These are phyloP conservation scores for Zingel zingel DNA, from an alignment of 2,113 vertebrate genomes.

Conservation along the genomic window DNA sequence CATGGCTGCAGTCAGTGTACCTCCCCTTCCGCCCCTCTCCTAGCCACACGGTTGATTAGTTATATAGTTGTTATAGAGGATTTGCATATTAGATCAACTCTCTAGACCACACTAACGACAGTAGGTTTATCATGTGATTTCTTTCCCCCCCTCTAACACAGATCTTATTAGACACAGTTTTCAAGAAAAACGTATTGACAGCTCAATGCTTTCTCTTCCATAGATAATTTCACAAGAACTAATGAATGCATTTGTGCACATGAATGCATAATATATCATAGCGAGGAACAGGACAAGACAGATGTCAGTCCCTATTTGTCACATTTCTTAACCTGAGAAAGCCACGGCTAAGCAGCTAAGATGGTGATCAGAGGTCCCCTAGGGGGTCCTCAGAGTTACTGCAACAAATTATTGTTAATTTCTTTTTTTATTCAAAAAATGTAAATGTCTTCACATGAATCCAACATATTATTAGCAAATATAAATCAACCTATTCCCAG, in stretches of 20 bases:
- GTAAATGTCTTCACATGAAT: no score
- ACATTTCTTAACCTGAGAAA: slow-evolving; percentile 31
- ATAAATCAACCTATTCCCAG: no score
- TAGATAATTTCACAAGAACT: slow-evolving; percentile 28
- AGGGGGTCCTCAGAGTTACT: no score
- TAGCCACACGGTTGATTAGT: slow-evolving; percentile 38
- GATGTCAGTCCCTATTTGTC: slow-evolving; percentile 33
- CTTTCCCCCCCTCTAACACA: background rate
- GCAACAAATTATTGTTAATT: no score
- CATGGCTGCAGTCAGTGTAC: slow-evolving; percentile 11
- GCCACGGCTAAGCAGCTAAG: background rate
- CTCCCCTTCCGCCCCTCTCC: background rate
- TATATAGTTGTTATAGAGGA: slow-evolving; percentile 24
- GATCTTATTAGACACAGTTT: slow-evolving; percentile 33
- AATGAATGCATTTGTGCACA: slow-evolving; percentile 6
- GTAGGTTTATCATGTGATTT: slow-evolving; percentile 11
- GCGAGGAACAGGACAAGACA: background rate
- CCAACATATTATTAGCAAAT: no score
- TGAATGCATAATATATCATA: background rate
- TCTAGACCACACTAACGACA: slow-evolving; percentile 5
- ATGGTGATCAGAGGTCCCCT: background rate
- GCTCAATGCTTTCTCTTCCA: background rate
- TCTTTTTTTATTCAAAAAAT: no score
- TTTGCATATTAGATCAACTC: slow-evolving; percentile 30
- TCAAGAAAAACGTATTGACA: slow-evolving; percentile 22